Base-by-base conservation (phyloP, 2,888 invertebrate genomes). In the Dicyrtoma fusca region DNA sequence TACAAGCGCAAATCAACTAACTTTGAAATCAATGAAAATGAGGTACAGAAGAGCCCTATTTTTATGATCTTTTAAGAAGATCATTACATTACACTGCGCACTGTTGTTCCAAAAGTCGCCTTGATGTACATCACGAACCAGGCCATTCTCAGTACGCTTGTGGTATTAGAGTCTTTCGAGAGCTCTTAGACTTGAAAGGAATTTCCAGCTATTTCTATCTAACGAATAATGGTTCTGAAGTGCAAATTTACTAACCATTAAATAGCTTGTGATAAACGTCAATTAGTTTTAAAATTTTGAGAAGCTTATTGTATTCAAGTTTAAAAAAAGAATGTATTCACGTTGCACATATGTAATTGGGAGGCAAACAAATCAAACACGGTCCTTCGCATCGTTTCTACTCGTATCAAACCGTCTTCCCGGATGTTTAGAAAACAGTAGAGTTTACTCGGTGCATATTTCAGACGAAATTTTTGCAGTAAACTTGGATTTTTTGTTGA, bases 101-200 rank as follows among this genome's bases (percentile, higher is more conserved):
- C 59, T 69, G 23, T 71, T 71, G 45, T 71, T 71, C 71, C 70
- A 70, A 34, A 47, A 62, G 23, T 70, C 70, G 8, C 75, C 75
- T 49, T 75, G 75, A 53, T 72, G 69, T 1, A 55, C 3, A 1
- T 10, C 55, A 8, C 21, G 21, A 5, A 13, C 1, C 23, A 21
- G 21, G 1, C 5, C 23, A 6, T 13, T 8, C 1, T 21, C 23
- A 4, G 8, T 55, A 19, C 19, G 6, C 23, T 55, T 26, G 14
- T 26, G 51, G 47, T 61, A 11, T 6, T 4, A 17, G 6, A 19
- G 17, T 62, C 23, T 19, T 21, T 13, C 19, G 51, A 51, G n/a
- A n/a, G 1, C n/a, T n/a, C n/a, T n/a, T n/a, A n/a, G n/a, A n/a
- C n/a, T n/a, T n/a, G n/a, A n/a, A n/a, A n/a, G n/a, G n/a, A n/a